A percentile compares a stretch with the other conserved stretches of the same genome.
Conservation (phyloP, 1,140 invertebrate genomes). For the Lucilia cuprina region DNA sequence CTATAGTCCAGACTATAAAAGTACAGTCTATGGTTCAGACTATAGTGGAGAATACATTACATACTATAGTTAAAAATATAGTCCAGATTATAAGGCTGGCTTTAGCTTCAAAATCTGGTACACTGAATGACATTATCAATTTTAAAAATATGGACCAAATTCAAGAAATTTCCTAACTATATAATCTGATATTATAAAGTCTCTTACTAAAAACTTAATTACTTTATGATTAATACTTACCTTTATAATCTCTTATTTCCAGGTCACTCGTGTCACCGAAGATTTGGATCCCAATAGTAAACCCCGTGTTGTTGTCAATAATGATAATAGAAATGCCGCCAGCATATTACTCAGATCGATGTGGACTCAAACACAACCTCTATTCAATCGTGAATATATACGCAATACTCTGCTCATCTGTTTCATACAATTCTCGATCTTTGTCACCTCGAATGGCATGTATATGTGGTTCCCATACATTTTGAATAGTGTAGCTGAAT, state of each 20-base stretch:
- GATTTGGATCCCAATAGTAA: constrained; percentile 29
- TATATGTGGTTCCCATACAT: constrained; percentile 46
- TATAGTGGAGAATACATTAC: too few species aligned
- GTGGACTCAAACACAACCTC: constrained; percentile 63
- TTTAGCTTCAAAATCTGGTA: too few species aligned
- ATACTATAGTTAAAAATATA: too few species aligned
- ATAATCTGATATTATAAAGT: too few species aligned
- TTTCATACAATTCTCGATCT: constrained; percentile 40
- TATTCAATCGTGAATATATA: constrained; percentile 63
- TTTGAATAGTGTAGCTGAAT: constrained; percentile 40
- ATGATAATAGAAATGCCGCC: constrained; percentile 4
- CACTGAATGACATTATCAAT: too few species aligned
- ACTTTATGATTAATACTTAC: too few species aligned
- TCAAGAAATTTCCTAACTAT: too few species aligned
- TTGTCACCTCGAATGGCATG: constrained; percentile 45
- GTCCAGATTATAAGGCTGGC: too few species aligned
- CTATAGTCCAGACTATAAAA: too few species aligned
- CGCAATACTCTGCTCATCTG: constrained; percentile 58
- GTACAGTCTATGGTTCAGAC: too few species aligned
- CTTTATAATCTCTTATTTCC: background rate
- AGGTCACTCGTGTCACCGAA: constrained; percentile 34
- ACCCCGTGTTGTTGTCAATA: background rate
- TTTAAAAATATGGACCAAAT: too few species aligned
- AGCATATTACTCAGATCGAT: constrained; percentile 47
- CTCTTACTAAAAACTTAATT: too few species aligned